These are phyloP conservation scores for Thumatha senex DNA, from an alignment of 2,888 invertebrate species.

Conservation along the genomic window DNA sequence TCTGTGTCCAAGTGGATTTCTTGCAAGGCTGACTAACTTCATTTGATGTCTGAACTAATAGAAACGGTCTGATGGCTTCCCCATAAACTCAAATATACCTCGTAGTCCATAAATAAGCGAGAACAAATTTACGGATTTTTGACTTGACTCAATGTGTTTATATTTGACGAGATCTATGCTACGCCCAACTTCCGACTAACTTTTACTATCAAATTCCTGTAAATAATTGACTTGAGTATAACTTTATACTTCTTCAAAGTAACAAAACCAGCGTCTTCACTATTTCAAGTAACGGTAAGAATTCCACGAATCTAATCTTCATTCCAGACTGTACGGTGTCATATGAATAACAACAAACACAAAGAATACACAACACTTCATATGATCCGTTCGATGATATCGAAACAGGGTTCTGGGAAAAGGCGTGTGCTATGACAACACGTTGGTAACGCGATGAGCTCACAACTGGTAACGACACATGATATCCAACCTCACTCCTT, in stretches of 20 bases:
- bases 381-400: constrained; percentile 37
- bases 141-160: too few species aligned
- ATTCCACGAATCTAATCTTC: constrained; percentile 22
- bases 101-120: too few species aligned
- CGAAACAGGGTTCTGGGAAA: constrained; percentile 40
- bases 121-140: too few species aligned
- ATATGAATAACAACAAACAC: constrained; percentile 29
- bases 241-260: constrained; percentile 2
- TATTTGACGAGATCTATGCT: too few species aligned
- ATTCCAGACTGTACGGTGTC: constrained; percentile 26
- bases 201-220: too few species aligned
- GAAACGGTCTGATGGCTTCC: too few species aligned
- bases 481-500: constrained; percentile 17
- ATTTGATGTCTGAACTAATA: too few species aligned
- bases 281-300: constrained; percentile 1
- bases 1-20: too few species aligned
- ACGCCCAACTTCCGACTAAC: too few species aligned
- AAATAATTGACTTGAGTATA: too few species aligned
- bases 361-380: constrained; percentile 29
- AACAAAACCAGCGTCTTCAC: not conserved
- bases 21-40: too few species aligned
- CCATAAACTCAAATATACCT: too few species aligned
- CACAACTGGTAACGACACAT: constrained; percentile 11
- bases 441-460: constrained; percentile 35
- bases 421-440: constrained; percentile 45